Conservation (phyloP, 64 coral and sea anemone species). For the Orbicella faveolata region DNA sequence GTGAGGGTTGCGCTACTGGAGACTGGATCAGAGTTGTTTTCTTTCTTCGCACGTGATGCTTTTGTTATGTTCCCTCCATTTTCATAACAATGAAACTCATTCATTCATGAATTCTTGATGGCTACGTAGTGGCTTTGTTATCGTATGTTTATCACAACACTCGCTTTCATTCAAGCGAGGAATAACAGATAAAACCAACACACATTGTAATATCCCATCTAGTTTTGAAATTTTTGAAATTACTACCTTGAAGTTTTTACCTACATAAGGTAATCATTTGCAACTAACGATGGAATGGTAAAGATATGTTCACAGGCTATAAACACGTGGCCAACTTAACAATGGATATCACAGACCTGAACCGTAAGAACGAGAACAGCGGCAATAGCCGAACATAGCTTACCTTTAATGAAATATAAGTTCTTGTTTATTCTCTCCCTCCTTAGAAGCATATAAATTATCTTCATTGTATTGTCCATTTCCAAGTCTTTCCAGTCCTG, state of each 20-base stretch:
- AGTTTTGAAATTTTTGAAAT: background rate
- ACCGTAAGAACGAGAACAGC: background rate
- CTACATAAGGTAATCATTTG: background rate
- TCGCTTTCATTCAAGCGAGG: conserved; percentile 26
- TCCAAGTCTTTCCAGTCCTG: conserved; percentile 71
- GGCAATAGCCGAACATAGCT: background rate
- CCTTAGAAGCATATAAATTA: conserved; percentile 61
- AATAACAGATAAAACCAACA: background rate
- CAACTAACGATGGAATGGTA: background rate
- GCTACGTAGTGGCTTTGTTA: conserved; percentile 13
- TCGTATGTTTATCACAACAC: conserved; percentile 23
- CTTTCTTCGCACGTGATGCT: conserved; percentile 6
- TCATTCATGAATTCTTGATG: conserved; percentile 48
- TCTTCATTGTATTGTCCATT: conserved; percentile 80
- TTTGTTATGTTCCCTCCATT: conserved; percentile 55
- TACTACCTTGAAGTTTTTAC: background rate
- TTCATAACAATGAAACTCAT: conserved; percentile 39
- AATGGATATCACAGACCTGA: conserved; percentile 8
- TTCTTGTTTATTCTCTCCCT: conserved; percentile 72
- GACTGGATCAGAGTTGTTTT: background rate
- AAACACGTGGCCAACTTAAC: conserved; percentile 48
- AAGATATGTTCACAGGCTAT: background rate
- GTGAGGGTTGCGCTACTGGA: background rate
- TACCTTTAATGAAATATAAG: conserved; percentile 83
- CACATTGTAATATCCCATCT: background rate